Evolutionary conservation across 2,797 vertebrate genomes (phyloP).

Genomic region (Vireo griseus): DNA sequence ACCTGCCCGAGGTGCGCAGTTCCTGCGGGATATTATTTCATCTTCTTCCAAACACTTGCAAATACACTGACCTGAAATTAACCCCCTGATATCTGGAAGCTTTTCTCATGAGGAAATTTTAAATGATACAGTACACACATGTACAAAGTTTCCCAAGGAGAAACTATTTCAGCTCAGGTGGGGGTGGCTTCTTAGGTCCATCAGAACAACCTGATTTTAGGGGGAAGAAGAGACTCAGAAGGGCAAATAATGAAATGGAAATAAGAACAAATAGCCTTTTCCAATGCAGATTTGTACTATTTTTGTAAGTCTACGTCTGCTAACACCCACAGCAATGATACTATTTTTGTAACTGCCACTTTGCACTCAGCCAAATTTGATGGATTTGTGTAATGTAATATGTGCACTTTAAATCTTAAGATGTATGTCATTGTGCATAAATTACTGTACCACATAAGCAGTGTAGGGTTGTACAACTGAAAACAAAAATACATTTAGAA

Average conservation of each 20-base stretch:
- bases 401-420: slow-evolving; percentile 4
- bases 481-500: background rate
- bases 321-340: background rate
- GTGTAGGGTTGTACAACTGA: background rate
- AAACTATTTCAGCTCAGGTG: background rate
- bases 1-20: background rate
- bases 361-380: slow-evolving; percentile 9
- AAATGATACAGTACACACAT: background rate
- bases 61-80: background rate
- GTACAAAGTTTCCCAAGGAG: background rate
- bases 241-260: background rate
- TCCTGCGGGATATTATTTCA: background rate
- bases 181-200: background rate
- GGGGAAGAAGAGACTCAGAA: background rate
- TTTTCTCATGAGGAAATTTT: background rate
- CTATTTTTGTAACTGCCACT: slow-evolving; percentile 20
- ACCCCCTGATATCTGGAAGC: background rate
- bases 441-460: background rate
- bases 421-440: background rate
- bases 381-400: background rate
- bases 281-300: background rate
- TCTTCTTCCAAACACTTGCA: background rate
- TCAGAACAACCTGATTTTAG: background rate
- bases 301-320: background rate
- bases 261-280: background rate